Base-by-base conservation (phyloP, 2,113 vertebrate genomes). In the Cygnus buccinator region DNA sequence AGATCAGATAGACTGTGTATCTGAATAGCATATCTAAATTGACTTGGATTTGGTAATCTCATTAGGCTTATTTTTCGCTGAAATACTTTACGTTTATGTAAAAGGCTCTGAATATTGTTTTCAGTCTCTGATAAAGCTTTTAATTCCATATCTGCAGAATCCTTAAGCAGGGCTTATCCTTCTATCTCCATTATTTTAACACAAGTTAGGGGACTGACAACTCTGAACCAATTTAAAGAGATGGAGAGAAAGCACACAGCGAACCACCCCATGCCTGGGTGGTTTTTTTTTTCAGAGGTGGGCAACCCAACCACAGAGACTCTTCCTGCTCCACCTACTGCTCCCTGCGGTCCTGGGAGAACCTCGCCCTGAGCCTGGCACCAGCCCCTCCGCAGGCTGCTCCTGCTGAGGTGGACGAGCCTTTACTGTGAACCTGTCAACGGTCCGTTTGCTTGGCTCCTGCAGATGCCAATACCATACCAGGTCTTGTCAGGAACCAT, bases 61-160 rank as follows among this genome's bases (percentile, higher is more conserved):
- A 21, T 73, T 46, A 92, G 84, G 84, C 77, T 92, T 13, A 76
- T 87, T 95, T 92, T 87, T 76, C 70, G 91, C 83, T 75, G 76
- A 54, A 81, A 72, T 28, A 46, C 39, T 72, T 75, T 3, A n/a
- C 37, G 15, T 65, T 78, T 41, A 54, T 0, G 2, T 54, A 1
- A 37, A 82, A 87, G 31, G 62, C 76, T 79, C 66, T 37, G 73
- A 93, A 82, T 67, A 55, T 72, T 73, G 72, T 85, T 88, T 67
- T 50, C 78, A 66, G 21, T 13, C 76, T 88, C 58, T 71, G 71
- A 76, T 29, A 85, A 93, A 95, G 44, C 74, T 59, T 71, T 94
- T 87, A 91, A 93, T 94, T 87, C 87, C 55, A 0, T 28, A 80
- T 80, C 78, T 80, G 63, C 71, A 85, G 68, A 86, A 81, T 35